Percentiles rank a stretch among this genome's conserved stretches.
Evolutionary conservation across 2,888 invertebrate species (phyloP).

Genomic region (Mythimna impura): DNA sequence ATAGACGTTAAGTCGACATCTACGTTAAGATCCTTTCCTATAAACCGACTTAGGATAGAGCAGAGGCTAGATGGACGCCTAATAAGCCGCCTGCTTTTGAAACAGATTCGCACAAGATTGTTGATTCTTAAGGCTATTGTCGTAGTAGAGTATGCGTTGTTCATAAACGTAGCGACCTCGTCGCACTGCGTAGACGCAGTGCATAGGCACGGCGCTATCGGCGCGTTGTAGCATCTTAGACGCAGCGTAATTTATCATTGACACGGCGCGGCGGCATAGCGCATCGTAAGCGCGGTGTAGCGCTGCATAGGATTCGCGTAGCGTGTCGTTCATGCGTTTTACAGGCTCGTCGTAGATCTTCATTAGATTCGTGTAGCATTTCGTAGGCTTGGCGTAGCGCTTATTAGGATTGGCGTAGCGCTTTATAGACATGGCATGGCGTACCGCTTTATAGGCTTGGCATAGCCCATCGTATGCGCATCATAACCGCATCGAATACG

Average conservation of each 20-base stretch:
- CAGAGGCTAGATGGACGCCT: background rate
- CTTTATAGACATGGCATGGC: too few species aligned
- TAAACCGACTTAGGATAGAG: slow-evolving; percentile 12
- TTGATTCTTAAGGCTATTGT: slow-evolving; percentile 6
- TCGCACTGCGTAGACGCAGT: slow-evolving; percentile 1
- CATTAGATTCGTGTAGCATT: background rate
- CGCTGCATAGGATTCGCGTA: background rate
- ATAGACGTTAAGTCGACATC: slow-evolving; percentile 27
- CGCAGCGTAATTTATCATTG: background rate
- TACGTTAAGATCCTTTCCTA: slow-evolving; percentile 5
- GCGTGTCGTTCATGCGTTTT: background rate
- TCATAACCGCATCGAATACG: background rate
- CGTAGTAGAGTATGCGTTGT: background rate
- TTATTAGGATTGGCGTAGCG: background rate
- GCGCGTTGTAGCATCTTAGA: too few species aligned
- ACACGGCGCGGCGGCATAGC: background rate
- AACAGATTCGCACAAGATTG: background rate
- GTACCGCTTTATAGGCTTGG: too few species aligned
- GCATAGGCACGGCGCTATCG: background rate
- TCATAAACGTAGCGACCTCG: background rate
- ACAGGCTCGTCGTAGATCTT: background rate
- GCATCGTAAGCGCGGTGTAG: background rate
- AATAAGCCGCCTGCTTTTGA: background rate
- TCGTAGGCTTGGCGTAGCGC: background rate
- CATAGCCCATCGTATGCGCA: background rate